Evolutionary conservation across 1,140 invertebrate species (phyloP).

Genomic region (Neodiprion lecontei): DNA sequence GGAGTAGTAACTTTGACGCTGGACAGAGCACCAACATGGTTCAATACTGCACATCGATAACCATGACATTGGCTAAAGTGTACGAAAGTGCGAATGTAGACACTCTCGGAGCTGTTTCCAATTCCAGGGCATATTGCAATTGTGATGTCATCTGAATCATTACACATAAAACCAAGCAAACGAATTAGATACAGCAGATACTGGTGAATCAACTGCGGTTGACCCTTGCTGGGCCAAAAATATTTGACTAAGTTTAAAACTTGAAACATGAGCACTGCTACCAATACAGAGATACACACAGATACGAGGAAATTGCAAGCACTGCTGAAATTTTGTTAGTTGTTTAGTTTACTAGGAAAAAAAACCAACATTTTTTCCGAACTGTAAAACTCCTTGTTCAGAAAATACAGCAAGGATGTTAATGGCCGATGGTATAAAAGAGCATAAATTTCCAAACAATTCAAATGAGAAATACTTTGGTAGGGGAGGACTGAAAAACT

Average conservation of each 20-base stretch:
- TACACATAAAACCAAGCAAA: slow-evolving; percentile 37
- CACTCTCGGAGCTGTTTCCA: slow-evolving; percentile 90
- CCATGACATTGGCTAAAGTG: slow-evolving; percentile 88
- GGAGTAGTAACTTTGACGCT: slow-evolving; percentile 85
- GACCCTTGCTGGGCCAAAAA: not conserved
- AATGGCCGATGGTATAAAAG: too few relatives aligned
- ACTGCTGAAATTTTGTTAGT: too few relatives aligned
- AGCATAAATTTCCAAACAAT: too few relatives aligned
- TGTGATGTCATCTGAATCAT: slow-evolving; percentile 78
- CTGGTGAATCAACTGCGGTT: not conserved
- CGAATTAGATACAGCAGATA: slow-evolving; percentile 22
- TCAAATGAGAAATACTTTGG: too few relatives aligned
- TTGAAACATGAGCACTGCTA: too few relatives aligned
- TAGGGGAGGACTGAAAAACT: too few relatives aligned
- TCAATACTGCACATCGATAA: slow-evolving; percentile 90
- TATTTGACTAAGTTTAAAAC: not conserved
- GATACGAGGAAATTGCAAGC: too few relatives aligned
- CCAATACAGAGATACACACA: too few relatives aligned
- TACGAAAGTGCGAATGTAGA: slow-evolving; percentile 92
- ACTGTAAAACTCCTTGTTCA: too few relatives aligned
- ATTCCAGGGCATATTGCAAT: slow-evolving; percentile 92
- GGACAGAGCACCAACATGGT: slow-evolving; percentile 89
- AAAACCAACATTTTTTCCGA: too few relatives aligned
- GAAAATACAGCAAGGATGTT: too few relatives aligned
- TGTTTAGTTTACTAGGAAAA: too few relatives aligned